phyloP scores from a whole-genome alignment of 64 coral and sea anemone genomes.

The Cladopsammia gracilis region DNA sequence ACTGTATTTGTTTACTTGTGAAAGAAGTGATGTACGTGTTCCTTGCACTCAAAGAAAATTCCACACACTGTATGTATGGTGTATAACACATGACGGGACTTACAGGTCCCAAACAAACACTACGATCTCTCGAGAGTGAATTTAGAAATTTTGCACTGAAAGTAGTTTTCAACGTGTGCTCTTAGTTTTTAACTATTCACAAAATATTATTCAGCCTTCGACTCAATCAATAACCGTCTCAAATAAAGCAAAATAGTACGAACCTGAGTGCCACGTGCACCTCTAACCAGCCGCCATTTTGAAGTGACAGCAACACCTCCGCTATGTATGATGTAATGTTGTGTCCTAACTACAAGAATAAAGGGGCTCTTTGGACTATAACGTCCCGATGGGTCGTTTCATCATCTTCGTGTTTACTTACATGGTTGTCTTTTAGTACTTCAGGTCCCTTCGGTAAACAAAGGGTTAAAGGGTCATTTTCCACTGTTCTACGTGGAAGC shows the following conservation, averaged over 20 bases:
- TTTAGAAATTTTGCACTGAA: not conserved
- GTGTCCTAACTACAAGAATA: not conserved
- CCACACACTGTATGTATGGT: not conserved
- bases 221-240: not conserved
- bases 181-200: not conserved
- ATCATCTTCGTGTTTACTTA: too few relatives aligned
- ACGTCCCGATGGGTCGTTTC: too few relatives aligned
- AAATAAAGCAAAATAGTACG: not conserved
- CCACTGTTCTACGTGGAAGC: too few relatives aligned
- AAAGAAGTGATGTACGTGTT: not conserved
- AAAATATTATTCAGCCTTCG: not conserved
- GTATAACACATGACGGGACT: not conserved
- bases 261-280: not conserved
- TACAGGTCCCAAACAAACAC: not conserved
- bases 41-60: not conserved
- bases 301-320: not conserved
- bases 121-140: not conserved
- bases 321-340: not conserved
- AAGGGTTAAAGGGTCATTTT: too few relatives aligned
- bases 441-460: too few relatives aligned
- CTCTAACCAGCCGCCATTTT: not conserved
- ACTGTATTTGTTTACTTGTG: not conserved
- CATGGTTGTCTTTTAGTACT: too few relatives aligned
- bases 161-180: not conserved
- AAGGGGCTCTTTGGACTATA: not conserved